Base-by-base conservation (phyloP, 2,797 vertebrate genomes). In the Semotilus atromaculatus region DNA sequence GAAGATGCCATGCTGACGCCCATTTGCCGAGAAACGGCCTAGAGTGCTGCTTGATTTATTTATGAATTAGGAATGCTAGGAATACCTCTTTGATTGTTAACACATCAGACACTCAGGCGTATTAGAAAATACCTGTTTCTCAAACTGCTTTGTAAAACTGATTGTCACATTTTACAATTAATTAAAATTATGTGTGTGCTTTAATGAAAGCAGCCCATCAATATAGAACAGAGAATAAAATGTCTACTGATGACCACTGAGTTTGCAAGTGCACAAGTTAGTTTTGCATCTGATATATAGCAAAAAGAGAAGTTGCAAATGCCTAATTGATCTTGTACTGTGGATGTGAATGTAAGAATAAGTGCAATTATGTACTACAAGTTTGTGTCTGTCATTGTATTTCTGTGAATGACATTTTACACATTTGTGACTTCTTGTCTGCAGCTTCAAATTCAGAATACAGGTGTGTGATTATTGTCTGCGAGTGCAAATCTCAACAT, bases 41-140 rank as follows among this genome's bases (percentile, higher is more conserved):
- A 16, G 80, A 73, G 14, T 36, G 80, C 51, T 60, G 55, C 29
- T 64, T 64, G 29, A 26, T 73, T 64, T 82, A 82, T 73, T 64
- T 73, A 82, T 73, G 7, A 11, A 31, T 73, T 48, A 16, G n/a
- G 58, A 74, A 38, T 26, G 70, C 26, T 72, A n/a, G 26, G 11
- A 72, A 45, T 48, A 1, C 29, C 19, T 62, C 7, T 73, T 36
- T 62, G 19, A 16, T 60, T 73, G 48, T 74, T 21, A 82, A 26
- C 55, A 36, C 13, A 18, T 48, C 38, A 26, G 40, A 74, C 23
- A 38, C 14, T 23, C 8, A 34, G 36, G 8, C 16, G n/a, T 82
- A 45, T 60, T 43, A 73, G 18, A 43, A 60, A 45, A 45, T 26
- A n/a, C 6, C 0, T 21, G 16, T 40, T 73, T 43, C 53, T 72